A percentile compares a stretch with the other conserved stretches of the same genome.
phyloP scores from a whole-genome alignment of 2,797 vertebrate genomes.

The Labroides dimidiatus region DNA sequence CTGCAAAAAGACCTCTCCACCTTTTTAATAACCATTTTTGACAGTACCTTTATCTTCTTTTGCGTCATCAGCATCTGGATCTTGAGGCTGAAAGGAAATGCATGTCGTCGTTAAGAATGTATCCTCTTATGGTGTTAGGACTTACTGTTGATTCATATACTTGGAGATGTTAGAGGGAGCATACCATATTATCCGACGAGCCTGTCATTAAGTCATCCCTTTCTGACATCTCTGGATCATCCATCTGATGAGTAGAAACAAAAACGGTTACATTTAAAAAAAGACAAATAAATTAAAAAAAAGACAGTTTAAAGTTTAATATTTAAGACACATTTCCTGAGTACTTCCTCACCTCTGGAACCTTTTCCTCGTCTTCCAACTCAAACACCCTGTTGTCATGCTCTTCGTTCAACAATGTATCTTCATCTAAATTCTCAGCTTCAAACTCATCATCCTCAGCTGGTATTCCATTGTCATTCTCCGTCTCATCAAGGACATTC shows the following conservation, averaged over 20 bases:
- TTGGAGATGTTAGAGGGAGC: neutral
- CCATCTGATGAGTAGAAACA: slow-evolving; percentile 52
- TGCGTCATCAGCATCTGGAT: slow-evolving; percentile 82
- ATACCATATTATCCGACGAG: slow-evolving; percentile 56
- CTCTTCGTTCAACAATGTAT: slow-evolving; percentile 55
- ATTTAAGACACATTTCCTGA: neutral
- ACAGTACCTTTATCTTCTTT: slow-evolving; percentile 94
- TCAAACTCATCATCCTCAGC: slow-evolving; percentile 82
- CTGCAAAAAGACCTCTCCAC: slow-evolving; percentile 57
- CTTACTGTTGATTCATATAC: neutral
- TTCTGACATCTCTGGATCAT: slow-evolving; percentile 41
- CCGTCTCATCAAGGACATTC: slow-evolving; percentile 89
- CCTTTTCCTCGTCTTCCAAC: slow-evolving; percentile 52
- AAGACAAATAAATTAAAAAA: too few species aligned
- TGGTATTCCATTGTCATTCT: slow-evolving; percentile 86
- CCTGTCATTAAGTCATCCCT: slow-evolving; percentile 50
- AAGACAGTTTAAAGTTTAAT: neutral
- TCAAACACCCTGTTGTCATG: slow-evolving; percentile 38
- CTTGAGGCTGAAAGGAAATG: slow-evolving; percentile 56
- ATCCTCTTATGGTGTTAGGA: neutral
- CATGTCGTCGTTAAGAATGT: neutral
- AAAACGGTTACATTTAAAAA: neutral
- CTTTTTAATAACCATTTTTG: slow-evolving; percentile 62
- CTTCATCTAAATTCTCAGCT: slow-evolving; percentile 80
- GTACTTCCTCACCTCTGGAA: slow-evolving; percentile 53